A percentile compares a stretch with the other conserved stretches of the same genome.
Conservation (phyloP, 1,140 invertebrate genomes). For the Drosophila sechellia region DNA sequence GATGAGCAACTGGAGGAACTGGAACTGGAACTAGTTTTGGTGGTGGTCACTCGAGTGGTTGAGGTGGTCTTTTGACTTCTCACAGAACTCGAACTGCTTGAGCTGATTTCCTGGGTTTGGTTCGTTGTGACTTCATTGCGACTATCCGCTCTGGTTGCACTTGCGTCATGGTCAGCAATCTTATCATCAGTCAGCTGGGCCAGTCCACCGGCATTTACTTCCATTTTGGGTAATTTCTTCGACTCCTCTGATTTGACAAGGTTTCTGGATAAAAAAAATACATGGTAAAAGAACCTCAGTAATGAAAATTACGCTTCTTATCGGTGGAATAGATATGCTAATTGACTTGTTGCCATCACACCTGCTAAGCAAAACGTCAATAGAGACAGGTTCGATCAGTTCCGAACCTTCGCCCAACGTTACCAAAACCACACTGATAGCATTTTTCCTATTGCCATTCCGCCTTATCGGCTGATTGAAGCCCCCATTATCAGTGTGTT, state of each 20-base stretch:
- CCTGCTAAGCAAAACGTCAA: slow-evolving; percentile 46
- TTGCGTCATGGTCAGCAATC: slow-evolving; percentile 60
- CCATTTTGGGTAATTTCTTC: slow-evolving; percentile 69
- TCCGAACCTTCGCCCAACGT: slow-evolving; percentile 53
- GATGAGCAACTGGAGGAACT: slow-evolving; percentile 49
- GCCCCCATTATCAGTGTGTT: slow-evolving; percentile 56
- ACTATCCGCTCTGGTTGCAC: slow-evolving; percentile 12
- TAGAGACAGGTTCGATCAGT: slow-evolving; percentile 26
- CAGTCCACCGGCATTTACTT: slow-evolving; percentile 34
- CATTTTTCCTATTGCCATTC: slow-evolving; percentile 43
- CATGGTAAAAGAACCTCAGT: slow-evolving; percentile 26
- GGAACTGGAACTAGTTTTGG: slow-evolving; percentile 54
- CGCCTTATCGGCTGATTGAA: slow-evolving; percentile 44
- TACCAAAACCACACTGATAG: slow-evolving; percentile 69
- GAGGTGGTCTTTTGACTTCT: slow-evolving; percentile 54
- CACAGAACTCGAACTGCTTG: slow-evolving; percentile 26
- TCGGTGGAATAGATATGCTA: slow-evolving; percentile 57
- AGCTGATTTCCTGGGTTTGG: slow-evolving; percentile 29
- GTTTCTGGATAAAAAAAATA: slow-evolving; percentile 48
- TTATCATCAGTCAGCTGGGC: slow-evolving; percentile 55
- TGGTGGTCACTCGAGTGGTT: slow-evolving; percentile 62
- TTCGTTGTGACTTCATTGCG: slow-evolving; percentile 30
- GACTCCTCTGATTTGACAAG: slow-evolving; percentile 69
- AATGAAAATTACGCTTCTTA: slow-evolving; percentile 70
- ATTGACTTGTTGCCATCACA: slow-evolving; percentile 50